Percentiles rank a stretch among this genome's conserved stretches.
Conservation (phyloP, 2,797 vertebrate species). For the Brachymystax lenok region DNA sequence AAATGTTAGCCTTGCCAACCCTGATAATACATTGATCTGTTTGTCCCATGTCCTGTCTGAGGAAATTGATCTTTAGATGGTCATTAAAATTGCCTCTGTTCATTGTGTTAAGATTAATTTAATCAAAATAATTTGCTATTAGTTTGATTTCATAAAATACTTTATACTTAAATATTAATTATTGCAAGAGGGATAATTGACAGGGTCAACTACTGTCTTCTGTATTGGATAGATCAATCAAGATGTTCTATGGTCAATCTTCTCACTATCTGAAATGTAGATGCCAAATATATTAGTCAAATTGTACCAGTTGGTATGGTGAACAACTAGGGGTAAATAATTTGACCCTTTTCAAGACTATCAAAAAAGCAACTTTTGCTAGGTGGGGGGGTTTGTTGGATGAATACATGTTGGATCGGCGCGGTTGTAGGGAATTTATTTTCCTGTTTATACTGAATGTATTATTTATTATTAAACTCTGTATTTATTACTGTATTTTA, state of each 20-base stretch:
- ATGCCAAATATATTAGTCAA: background rate
- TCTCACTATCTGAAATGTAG: background rate
- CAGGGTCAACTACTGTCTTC: background rate
- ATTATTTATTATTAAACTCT: too few relatives aligned
- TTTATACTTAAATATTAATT: slow-evolving; percentile 16
- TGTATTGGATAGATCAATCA: background rate
- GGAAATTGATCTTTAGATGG: slow-evolving; percentile 1
- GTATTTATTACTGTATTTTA: too few relatives aligned
- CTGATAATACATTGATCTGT: slow-evolving; percentile 36
- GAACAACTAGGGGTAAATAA: too few relatives aligned
- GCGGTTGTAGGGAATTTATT: too few relatives aligned
- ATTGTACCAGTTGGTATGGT: too few relatives aligned
- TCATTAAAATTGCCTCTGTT: background rate
- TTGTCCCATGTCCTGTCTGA: slow-evolving; percentile 30
- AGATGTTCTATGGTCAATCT: background rate
- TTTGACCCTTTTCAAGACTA: too few relatives aligned
- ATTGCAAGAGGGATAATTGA: background rate
- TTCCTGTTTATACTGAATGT: too few relatives aligned
- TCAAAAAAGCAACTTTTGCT: too few relatives aligned
- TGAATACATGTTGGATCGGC: too few relatives aligned
- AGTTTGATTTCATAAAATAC: background rate
- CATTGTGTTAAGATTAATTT: background rate
- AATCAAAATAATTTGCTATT: too few relatives aligned
- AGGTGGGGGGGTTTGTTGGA: too few relatives aligned
- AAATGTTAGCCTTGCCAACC: slow-evolving; percentile 7